Base-by-base conservation (phyloP, 1,140 invertebrate species). In the Drosophila sp. region DNA sequence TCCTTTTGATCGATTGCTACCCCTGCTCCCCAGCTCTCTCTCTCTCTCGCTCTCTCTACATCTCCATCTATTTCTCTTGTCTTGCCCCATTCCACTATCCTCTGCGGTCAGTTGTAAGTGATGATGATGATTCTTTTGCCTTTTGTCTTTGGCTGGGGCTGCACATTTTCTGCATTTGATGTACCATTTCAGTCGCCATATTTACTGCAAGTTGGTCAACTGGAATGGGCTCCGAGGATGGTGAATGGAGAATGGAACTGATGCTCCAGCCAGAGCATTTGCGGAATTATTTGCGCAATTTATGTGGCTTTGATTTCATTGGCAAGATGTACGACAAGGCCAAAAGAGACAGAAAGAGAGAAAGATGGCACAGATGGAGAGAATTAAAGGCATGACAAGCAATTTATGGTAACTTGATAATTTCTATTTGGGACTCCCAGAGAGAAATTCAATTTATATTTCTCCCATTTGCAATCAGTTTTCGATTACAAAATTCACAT, bases 231-330 rank as follows among this genome's bases (percentile, higher is more conserved):
- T 27, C 25, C 44, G 27, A 27, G 44, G 25, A 50, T 25, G 23
- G 44, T 27, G 44, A 25, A 50, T 50, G 25, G 44, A 47, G 44
- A 23, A 47, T 25, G 17, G 44, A 35, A 41, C 25, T 72, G 32
- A 50, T 50, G 44, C 44, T 25, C 7, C 4, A 50, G 44, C 44
- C 44, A 50, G 44, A 50, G 44, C 25, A 50, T 50, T 50, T 50
- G 32, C 25, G 76, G 83, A 87, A 89, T 87, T 87, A 87, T 87
- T 89, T 87, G 79, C 61, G 65, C 72, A 87, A 87, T 87, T 87
- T 87, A 87, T 87, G 83, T 83, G 80, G 72, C 79, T 87, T 87
- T 87, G 83, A 87, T 87, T 87, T 87, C 84, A 89, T 80, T 83
- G 70, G 66, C 72, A 74, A 82, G 79, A 82, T 60, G 74, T 65